Base-by-base conservation (phyloP, 2,113 vertebrate genomes). In the Phylloscopus whistleri region DNA sequence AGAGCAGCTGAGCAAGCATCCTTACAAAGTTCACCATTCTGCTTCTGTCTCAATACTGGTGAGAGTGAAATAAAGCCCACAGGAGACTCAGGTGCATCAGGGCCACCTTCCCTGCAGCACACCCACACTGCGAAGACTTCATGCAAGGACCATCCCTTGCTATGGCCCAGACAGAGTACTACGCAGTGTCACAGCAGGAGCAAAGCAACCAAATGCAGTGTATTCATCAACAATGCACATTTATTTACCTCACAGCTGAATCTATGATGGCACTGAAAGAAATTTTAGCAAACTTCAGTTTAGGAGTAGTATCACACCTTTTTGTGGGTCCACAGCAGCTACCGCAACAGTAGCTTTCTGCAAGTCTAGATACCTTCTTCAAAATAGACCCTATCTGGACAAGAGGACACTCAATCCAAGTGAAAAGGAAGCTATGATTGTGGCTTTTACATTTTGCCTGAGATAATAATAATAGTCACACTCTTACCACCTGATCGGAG, bases 81-180 rank as follows among this genome's bases (percentile, higher is more conserved):
- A 67, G 46, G 44, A 80, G 10, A 58, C 43, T 74, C 31, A 35
- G 5, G 21, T 44, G 24, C 59, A 56, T 22, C 52, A 51, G 16
- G 49, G 16, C 13, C 33, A 68, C 62, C 27, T 13, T 41, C 53
- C 66, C 66, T 59, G 37, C n/a, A 68, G 62, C 28, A 70, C 27
- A 58, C 4, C 19, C 69, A 35, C 44, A 30, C 24, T 10, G 22
- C 1, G 0, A 43, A 58, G 27, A 62, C 35, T n/a, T n/a, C 48
- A 58, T 2, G 1, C 23, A 69, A 74, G 26, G n/a, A 53, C 18
- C 10, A 35, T 8, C 22, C 44, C 62, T 60, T 5, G 1, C 49
- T 17, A 11, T 1, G 11, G 33, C 43, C n/a, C 37, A 68, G 26
- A 66, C 10, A 4, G 1, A 64, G 10, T 11, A 59, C 66, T 17